Evolutionary conservation across 2,888 invertebrate species (phyloP), one percentile per base, ranked within the genome.

Genomic region (Coelopa pilipes): DNA sequence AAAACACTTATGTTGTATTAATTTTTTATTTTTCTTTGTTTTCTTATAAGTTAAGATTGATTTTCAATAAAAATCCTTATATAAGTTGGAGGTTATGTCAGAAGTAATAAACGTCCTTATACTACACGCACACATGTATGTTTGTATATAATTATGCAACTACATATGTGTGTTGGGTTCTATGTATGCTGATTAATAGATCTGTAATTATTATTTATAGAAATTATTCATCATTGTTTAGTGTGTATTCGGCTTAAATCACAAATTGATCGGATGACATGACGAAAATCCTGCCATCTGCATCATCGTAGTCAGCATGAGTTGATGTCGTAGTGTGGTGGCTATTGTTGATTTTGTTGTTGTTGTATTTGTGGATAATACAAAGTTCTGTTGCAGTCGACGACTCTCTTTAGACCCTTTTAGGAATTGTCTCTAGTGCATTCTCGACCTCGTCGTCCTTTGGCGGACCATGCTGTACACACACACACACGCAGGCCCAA

Each of bases 391-490:
- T 13, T 46, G 59, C 45, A 57, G 17, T 59, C 57, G 57, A 13
- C 21, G 57, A 12, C 60, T 34, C 34, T 74, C 67, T 74, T 78
- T 83, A 84, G 77, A 82, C 80, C 76, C 83, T 80, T 78, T 84
- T 84, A 78, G 84, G 84, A 81, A 83, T 81, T 77, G 82, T 81
- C 73, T 82, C 84, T 80, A 80, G 80, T 75, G 81, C 78, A 81
- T 83, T 84, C 78, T 85, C 85, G 78, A 75, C 85, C 79, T 86
- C 87, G 77, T 86, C 86, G 77, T 86, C 86, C 84, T 87, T 86
- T 75, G 83, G 85, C 79, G 82, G 83, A 77, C 84, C 84, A 78
- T 85, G 85, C 81, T 86, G 84, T 70, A 80, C 85, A 83, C 68
- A 69, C 15, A 83, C 68, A 69, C 15, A 50, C 19, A 53, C 9